Conservation (phyloP, 2,888 invertebrate species). For the Phaonia tiefii region DNA sequence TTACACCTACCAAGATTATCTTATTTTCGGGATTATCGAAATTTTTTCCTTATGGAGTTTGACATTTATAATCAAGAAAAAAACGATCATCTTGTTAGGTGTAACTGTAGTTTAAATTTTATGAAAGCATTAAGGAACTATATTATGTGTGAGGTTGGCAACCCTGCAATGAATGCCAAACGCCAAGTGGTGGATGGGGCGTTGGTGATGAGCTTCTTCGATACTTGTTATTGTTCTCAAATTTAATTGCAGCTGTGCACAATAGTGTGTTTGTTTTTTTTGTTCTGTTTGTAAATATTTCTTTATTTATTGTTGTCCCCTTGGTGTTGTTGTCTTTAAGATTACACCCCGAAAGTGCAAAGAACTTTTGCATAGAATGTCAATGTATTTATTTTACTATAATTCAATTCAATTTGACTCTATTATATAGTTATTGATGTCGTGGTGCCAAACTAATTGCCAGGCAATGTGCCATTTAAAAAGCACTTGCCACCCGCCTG, state of each 20-base stretch:
- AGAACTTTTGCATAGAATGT: constrained; percentile 57
- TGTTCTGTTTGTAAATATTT: no score
- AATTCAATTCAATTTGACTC: constrained; percentile 41
- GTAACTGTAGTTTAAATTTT: no score
- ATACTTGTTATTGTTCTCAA: constrained; percentile 42
- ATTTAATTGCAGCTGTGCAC: constrained; percentile 63
- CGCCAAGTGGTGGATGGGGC: constrained; percentile 32
- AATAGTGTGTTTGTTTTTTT: no score
- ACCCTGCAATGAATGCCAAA: no score
- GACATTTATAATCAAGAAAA: no score
- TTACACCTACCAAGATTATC: no score
- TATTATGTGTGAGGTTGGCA: no score
- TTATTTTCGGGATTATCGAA: no score
- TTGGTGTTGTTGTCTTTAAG: constrained; percentile 13
- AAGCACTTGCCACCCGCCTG: constrained; percentile 52
- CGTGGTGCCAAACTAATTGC: constrained; percentile 59
- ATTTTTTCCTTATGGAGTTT: no score
- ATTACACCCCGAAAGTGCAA: constrained; percentile 54
- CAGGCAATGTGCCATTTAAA: constrained; percentile 66
- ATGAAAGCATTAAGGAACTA: no score
- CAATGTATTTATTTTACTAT: constrained; percentile 33
- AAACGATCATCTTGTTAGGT: no score
- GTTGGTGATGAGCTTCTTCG: constrained; percentile 52
- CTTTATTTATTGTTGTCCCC: background rate
- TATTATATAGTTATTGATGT: constrained; percentile 38